phyloP scores from a whole-genome alignment of 2,888 invertebrate species.

The Gortyna flavago region DNA sequence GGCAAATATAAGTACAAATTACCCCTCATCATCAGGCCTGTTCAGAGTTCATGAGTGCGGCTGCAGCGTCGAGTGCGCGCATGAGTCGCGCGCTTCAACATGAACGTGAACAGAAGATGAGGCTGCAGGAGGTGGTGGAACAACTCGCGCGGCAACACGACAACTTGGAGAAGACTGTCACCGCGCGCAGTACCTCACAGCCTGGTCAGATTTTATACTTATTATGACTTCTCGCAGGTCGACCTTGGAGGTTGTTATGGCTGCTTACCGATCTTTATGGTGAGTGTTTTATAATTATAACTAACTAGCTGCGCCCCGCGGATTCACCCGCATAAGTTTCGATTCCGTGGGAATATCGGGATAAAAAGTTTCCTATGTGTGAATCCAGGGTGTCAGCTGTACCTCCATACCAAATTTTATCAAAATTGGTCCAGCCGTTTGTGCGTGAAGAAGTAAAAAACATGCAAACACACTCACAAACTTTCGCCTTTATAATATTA shows the following conservation, averaged over 20 bases:
- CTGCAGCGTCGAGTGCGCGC: constrained; percentile 96
- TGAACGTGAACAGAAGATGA: constrained; percentile 97
- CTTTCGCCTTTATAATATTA: no score
- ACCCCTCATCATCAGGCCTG: constrained; percentile 91
- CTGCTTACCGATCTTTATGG: not conserved
- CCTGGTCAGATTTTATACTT: constrained; percentile 62
- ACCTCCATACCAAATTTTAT: no score
- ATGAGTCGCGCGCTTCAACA: constrained; percentile 98
- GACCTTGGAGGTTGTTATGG: not conserved
- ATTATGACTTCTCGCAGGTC: not conserved
- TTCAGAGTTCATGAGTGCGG: constrained; percentile 96
- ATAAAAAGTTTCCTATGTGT: no score
- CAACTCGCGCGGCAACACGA: constrained; percentile 99
- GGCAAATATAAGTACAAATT: not conserved
- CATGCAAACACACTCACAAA: no score
- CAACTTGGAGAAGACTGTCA: constrained; percentile 97
- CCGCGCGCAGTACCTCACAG: constrained; percentile 86
- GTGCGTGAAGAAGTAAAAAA: no score
- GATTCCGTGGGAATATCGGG: no score
- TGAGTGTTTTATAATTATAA: constrained; percentile 1
- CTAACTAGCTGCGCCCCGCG: not conserved
- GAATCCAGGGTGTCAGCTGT: no score
- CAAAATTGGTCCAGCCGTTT: no score
- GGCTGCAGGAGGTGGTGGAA: constrained; percentile 98
- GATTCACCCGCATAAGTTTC: no score